These are phyloP conservation scores for Diaperis boleti DNA, from an alignment of 2,888 invertebrate genomes.

Conservation along the genomic window DNA sequence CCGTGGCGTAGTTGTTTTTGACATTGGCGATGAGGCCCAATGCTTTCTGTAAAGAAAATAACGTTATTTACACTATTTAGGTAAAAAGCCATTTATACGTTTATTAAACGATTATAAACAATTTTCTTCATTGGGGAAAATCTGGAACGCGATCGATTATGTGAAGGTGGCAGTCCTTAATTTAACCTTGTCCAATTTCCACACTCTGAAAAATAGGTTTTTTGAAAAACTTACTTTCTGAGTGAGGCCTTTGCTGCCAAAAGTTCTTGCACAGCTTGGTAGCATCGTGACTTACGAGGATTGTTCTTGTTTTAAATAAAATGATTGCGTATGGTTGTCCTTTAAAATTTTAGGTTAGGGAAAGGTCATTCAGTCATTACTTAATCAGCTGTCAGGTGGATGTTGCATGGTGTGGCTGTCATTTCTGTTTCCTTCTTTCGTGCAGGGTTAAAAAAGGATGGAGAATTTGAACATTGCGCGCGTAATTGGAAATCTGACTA, in stretches of 20 bases:
- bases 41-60: constrained; percentile 59
- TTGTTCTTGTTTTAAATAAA: constrained; percentile 7
- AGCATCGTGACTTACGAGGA: constrained; percentile 59
- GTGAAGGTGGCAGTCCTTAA: constrained; percentile 49
- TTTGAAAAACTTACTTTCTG: constrained; percentile 66
- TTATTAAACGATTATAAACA: constrained; percentile 47
- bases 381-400: constrained; percentile 32
- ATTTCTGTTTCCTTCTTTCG: not conserved
- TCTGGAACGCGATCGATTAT: constrained; percentile 24
- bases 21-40: constrained; percentile 56
- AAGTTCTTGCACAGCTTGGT: constrained; percentile 64
- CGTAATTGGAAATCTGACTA: no score
- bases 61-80: constrained; percentile 41
- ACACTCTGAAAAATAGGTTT: constrained; percentile 12
- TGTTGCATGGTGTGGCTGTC: not conserved
- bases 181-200: constrained; percentile 53
- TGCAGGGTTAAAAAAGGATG: not conserved
- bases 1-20: constrained; percentile 72
- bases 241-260: constrained; percentile 63
- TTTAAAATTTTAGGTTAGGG: constrained; percentile 40
- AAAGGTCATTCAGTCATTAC: constrained; percentile 37
- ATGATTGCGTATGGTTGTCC: constrained; percentile 19
- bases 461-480: not conserved
- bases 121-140: constrained; percentile 51
- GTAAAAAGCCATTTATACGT: constrained; percentile 46